Evolutionary conservation across 2,888 invertebrate genomes (phyloP).

Genomic region (Ganaspis brasiliensis): DNA sequence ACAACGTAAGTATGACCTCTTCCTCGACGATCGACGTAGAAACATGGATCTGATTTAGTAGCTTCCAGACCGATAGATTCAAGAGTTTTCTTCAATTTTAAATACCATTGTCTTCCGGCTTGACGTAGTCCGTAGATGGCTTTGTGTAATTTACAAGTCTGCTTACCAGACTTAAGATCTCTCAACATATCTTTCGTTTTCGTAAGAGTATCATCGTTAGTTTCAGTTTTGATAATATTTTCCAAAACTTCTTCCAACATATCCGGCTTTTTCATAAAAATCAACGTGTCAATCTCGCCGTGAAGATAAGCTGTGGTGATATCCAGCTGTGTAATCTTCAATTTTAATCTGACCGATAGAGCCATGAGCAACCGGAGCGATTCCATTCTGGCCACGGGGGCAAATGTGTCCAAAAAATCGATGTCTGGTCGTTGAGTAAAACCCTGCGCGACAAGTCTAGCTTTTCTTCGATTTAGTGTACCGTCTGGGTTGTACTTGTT

Average conservation of each 20-base stretch:
- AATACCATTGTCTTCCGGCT: too few relatives aligned
- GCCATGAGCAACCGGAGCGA: not conserved
- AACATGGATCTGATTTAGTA: conserved; percentile 60
- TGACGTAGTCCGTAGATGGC: too few relatives aligned
- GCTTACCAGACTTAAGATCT: too few relatives aligned
- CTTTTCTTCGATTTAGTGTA: too few relatives aligned
- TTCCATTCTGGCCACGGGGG: conserved; percentile 7
- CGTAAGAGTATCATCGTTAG: not conserved
- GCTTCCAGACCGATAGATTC: conserved; percentile 53
- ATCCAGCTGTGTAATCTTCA: not conserved
- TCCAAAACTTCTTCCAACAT: not conserved
- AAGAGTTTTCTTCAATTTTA: conserved; percentile 55
- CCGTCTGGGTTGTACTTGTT: too few relatives aligned
- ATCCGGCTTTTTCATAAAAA: conserved; percentile 13
- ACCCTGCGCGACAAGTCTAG: too few relatives aligned
- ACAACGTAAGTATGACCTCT: conserved; percentile 41
- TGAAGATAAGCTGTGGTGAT: not conserved
- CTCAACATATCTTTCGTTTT: too few relatives aligned
- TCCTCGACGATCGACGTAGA: conserved; percentile 54
- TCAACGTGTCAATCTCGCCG: not conserved
- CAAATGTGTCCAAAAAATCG: conserved; percentile 1
- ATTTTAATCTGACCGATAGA: not conserved
- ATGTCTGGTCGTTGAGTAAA: not conserved
- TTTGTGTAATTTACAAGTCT: too few relatives aligned
- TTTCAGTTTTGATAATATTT: not conserved